phyloP scores from a whole-genome alignment of 1,140 invertebrate genomes.

The Spodoptera frugiperda region DNA sequence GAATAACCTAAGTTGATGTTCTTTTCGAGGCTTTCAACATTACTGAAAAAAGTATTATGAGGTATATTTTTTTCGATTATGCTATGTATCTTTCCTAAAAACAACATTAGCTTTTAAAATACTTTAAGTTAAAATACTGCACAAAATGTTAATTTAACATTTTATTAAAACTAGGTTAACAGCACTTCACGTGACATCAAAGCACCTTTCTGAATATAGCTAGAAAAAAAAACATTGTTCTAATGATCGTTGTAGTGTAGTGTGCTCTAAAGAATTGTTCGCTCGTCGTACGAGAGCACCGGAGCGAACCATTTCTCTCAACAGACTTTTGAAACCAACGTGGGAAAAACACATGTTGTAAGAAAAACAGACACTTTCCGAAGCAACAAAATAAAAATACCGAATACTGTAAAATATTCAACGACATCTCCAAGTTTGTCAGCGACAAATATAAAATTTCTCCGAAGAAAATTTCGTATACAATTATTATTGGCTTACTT shows the following conservation, averaged over 20 bases:
- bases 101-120: too few relatives aligned
- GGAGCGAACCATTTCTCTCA: constrained; percentile 21
- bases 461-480: constrained; percentile 25
- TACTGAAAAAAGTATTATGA: neutral
- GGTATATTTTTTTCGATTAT: neutral
- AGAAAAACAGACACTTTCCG: neutral
- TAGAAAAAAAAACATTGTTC: constrained; percentile 34
- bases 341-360: neutral
- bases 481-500: constrained; percentile 33
- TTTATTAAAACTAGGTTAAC: constrained; percentile 11
- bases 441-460: constrained; percentile 1
- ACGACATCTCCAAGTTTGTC: constrained; percentile 24
- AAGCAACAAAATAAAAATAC: constrained; percentile 14
- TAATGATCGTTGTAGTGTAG: constrained; percentile 43
- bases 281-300: constrained; percentile 14
- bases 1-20: too few relatives aligned
- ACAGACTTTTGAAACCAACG: constrained; percentile 6
- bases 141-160: neutral
- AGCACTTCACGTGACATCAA: constrained; percentile 27
- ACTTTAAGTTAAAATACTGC: too few relatives aligned
- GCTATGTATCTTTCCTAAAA: too few relatives aligned
- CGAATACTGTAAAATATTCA: constrained; percentile 11
- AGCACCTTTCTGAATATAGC: constrained; percentile 28
- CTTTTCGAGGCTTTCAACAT: too few relatives aligned
- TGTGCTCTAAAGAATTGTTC: constrained; percentile 44